These are phyloP conservation scores for Chloroclystis v-ata DNA, from an alignment of 2,888 invertebrate species.

Conservation along the genomic window DNA sequence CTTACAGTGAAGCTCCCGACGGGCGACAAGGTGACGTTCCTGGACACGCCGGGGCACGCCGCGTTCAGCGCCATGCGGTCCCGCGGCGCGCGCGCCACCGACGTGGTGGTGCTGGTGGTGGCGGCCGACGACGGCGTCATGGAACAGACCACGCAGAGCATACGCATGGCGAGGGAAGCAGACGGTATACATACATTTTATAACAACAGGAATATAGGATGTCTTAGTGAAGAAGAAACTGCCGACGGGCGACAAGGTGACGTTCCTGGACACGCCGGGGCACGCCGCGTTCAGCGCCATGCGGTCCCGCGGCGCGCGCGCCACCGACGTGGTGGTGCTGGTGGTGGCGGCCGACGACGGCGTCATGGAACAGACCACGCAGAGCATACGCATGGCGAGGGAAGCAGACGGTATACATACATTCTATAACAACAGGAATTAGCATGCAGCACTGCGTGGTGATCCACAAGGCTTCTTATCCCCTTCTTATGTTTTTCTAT, in stretches of 20 bases:
- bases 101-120: slow-evolving; percentile 96
- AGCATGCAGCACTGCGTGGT: too few relatives aligned
- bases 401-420: slow-evolving; percentile 74
- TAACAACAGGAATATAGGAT: too few relatives aligned
- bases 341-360: slow-evolving; percentile 99
- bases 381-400: slow-evolving; percentile 92
- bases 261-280: slow-evolving; percentile 99
- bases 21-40: slow-evolving; percentile 92
- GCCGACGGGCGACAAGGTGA: slow-evolving; percentile 85
- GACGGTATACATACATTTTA: slow-evolving; percentile 41
- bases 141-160: slow-evolving; percentile 97
- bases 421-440: background rate
- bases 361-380: slow-evolving; percentile 97
- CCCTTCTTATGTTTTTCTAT: too few relatives aligned
- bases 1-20: slow-evolving; percentile 78
- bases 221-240: too few relatives aligned
- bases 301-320: slow-evolving; percentile 93
- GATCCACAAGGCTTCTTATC: too few relatives aligned
- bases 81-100: slow-evolving; percentile 95
- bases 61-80: slow-evolving; percentile 96
- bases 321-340: slow-evolving; percentile 95
- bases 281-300: slow-evolving; percentile 98
- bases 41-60: slow-evolving; percentile 99
- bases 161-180: slow-evolving; percentile 89
- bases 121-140: slow-evolving; percentile 99